A percentile compares a stretch with the other conserved stretches of the same genome.
phyloP scores from a whole-genome alignment of 2,888 invertebrate genomes.

The Halocaridina rubra region DNA sequence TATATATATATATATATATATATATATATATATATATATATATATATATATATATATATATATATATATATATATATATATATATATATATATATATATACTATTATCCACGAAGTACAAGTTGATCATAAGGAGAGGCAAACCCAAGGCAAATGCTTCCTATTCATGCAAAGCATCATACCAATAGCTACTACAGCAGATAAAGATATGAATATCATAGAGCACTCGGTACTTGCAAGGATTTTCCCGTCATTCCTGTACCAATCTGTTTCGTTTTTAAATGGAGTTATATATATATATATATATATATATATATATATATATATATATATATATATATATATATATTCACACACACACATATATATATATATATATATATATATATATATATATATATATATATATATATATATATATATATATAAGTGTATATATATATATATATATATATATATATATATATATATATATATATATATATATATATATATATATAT shows the following conservation, averaged over 20 bases:
- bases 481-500: not conserved
- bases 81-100: not conserved
- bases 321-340: not conserved
- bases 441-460: not conserved
- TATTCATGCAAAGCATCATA: too few relatives aligned
- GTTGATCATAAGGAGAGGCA: too few relatives aligned
- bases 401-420: not conserved
- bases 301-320: not conserved
- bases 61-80: not conserved
- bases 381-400: not conserved
- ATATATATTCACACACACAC: not conserved
- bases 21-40: not conserved
- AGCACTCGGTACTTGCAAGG: too few relatives aligned
- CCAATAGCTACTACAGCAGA: too few relatives aligned
- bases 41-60: not conserved
- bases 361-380: not conserved
- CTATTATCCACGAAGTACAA: not conserved
- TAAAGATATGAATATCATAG: too few relatives aligned
- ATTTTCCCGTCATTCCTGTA: too few relatives aligned
- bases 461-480: constrained; percentile 4
- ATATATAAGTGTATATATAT: not conserved
- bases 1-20: not conserved
- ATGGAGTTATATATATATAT: not conserved
- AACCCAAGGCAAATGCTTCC: too few relatives aligned
- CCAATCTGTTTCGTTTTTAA: not conserved